phyloP scores from a whole-genome alignment of 2,888 invertebrate species.

The Branchellion lobata region DNA sequence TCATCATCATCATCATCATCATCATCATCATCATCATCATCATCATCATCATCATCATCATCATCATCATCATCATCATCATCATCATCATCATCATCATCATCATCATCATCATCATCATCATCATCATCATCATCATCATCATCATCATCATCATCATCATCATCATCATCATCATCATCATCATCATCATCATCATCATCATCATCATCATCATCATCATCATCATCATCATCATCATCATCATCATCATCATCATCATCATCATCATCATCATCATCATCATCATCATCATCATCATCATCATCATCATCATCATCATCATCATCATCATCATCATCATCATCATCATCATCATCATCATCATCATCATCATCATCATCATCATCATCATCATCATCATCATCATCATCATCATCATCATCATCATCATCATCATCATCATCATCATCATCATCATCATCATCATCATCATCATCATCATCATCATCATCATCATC shows the following conservation, averaged over 20 bases:
- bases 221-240: slow-evolving; percentile 15
- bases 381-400: not conserved
- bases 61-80: not conserved
- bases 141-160: slow-evolving; percentile 10
- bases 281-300: slow-evolving; percentile 5
- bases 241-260: slow-evolving; percentile 15
- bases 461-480: not conserved
- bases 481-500: not conserved
- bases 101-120: not conserved
- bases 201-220: slow-evolving; percentile 19
- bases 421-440: not conserved
- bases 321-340: not conserved
- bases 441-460: slow-evolving; percentile 14
- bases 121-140: slow-evolving; percentile 1
- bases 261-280: slow-evolving; percentile 19
- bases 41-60: not conserved
- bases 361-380: not conserved
- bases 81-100: not conserved
- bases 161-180: slow-evolving; percentile 9
- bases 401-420: slow-evolving; percentile 7
- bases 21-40: slow-evolving; percentile 23
- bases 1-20: slow-evolving; percentile 3
- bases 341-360: slow-evolving; percentile 3
- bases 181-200: slow-evolving; percentile 15
- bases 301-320: slow-evolving; percentile 14